Conservation (phyloP, 2,888 invertebrate species). For the Leucozona laternaria region DNA sequence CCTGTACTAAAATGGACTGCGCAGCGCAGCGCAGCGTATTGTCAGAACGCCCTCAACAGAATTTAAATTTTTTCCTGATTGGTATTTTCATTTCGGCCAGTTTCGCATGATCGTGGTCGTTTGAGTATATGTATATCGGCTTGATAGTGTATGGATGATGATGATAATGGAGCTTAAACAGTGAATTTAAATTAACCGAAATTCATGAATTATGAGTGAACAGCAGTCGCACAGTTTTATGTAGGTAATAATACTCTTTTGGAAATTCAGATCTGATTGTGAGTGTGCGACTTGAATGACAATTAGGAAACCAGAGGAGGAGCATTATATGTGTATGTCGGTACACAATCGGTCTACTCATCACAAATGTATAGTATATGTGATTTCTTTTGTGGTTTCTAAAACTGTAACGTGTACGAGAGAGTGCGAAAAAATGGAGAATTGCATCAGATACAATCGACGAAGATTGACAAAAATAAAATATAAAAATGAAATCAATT, state of each 20-base stretch:
- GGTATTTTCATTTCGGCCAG: constrained; percentile 23
- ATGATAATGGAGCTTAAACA: constrained; percentile 37
- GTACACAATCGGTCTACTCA: constrained; percentile 56
- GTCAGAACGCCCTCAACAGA: constrained; percentile 64
- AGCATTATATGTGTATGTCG: constrained; percentile 23
- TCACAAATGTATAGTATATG: constrained; percentile 20
- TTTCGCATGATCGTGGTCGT: constrained; percentile 36
- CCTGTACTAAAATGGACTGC: constrained; percentile 69
- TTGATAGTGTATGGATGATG: neutral
- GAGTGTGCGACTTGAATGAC: constrained; percentile 59
- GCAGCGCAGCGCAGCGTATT: constrained; percentile 40
- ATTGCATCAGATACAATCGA: constrained; percentile 59
- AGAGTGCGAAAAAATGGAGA: constrained; percentile 58
- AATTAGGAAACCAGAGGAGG: constrained; percentile 56
- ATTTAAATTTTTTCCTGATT: constrained; percentile 63
- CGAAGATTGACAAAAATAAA: constrained; percentile 18
- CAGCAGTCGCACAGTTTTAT: constrained; percentile 56
- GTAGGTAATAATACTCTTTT: constrained; percentile 71
- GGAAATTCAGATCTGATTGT: constrained; percentile 75
- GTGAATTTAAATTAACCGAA: constrained; percentile 69
- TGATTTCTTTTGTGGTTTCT: constrained; percentile 64
- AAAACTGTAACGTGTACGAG: constrained; percentile 64
- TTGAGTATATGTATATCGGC: neutral
- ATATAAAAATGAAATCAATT: constrained; percentile 42
- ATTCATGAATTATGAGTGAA: constrained; percentile 73